Evolutionary conservation across 2,888 invertebrate genomes (phyloP), one percentile per base, ranked within the genome.

Genomic region (Netelia melanura): DNA sequence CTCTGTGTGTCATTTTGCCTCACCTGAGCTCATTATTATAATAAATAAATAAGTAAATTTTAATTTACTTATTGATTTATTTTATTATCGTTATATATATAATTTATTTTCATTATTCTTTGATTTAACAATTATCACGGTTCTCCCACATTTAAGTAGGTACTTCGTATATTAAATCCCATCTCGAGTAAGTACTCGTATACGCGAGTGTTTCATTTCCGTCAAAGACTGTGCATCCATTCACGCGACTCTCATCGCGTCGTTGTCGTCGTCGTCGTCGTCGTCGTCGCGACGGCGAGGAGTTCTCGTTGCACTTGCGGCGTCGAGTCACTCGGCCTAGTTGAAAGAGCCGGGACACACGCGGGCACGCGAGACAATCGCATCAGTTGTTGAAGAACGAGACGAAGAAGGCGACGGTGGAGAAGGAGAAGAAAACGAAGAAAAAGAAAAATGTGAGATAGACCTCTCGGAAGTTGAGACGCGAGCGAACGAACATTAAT

Each of bases 141-240:
- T 86, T 76, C 68, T 85, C 86, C 86, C 89, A 88, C 89, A 90
- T 90, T 89, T 88, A 88, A 87, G 84, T 88, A 88, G 87, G 85
- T 88, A 77, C 74, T 86, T 74, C 71, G 82, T 52, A 25, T 77
- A 71, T 80, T 70, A 70, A 75, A 84, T 65, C 54, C 71, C 80
- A 61, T 67, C 62, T 25, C 74, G 52, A 64, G 43, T 38, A 54
- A 25, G 17, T 54, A 14, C 30, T 11, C 30, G 62, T 14, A 14
- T 62, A 14, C 23, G 58, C 23, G 6, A 11, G 62, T 62, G 48
- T 74, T 75, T 43, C 74, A 64, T 71, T 62, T 70, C 87, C 87
- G 75, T 86, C 70, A 85, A 87, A 86, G 83, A 90, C 89, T 89
- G 88, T 87, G 89, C 86, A 75, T 89, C 87, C 91, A 91, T 91